Percentiles rank a stretch among this genome's conserved stretches.
Conservation (phyloP, 2,797 vertebrate species). For the Chrosomus eos region DNA sequence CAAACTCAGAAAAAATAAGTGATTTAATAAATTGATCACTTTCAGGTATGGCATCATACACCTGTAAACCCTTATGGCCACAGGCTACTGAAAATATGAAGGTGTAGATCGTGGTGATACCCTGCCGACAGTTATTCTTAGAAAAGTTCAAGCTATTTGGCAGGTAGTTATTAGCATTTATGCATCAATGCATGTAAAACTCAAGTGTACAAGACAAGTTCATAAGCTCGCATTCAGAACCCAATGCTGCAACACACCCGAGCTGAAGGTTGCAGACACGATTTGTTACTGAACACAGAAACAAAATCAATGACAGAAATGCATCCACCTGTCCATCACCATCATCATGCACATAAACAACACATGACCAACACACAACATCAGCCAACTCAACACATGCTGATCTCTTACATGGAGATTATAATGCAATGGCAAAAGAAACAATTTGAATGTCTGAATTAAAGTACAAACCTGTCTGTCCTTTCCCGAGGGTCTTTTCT, state of each 20-base stretch:
- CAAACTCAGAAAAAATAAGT: background rate
- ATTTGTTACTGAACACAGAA: conserved; percentile 22
- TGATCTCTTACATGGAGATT: background rate
- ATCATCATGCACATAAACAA: background rate
- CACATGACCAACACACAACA: background rate
- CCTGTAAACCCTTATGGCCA: conserved; percentile 23
- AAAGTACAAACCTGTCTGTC: conserved; percentile 97
- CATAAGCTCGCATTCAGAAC: background rate
- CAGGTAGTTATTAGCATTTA: background rate
- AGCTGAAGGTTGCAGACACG: conserved; percentile 14
- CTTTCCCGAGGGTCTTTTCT: conserved; percentile 99
- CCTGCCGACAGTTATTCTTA: background rate
- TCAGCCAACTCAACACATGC: background rate
- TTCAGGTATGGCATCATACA: background rate
- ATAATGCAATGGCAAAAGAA: conserved; percentile 45
- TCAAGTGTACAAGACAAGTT: conserved; percentile 10
- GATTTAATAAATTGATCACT: background rate
- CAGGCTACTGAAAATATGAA: background rate
- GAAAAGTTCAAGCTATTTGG: conserved; percentile 14
- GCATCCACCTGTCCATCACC: conserved; percentile 21
- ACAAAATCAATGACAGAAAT: background rate
- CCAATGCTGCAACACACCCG: conserved; percentile 20
- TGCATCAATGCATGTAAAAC: background rate
- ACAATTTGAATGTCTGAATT: background rate
- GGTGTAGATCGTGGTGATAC: background rate